Base-by-base conservation (phyloP, 2,888 invertebrate genomes). In the Conops quadrifasciatus region DNA sequence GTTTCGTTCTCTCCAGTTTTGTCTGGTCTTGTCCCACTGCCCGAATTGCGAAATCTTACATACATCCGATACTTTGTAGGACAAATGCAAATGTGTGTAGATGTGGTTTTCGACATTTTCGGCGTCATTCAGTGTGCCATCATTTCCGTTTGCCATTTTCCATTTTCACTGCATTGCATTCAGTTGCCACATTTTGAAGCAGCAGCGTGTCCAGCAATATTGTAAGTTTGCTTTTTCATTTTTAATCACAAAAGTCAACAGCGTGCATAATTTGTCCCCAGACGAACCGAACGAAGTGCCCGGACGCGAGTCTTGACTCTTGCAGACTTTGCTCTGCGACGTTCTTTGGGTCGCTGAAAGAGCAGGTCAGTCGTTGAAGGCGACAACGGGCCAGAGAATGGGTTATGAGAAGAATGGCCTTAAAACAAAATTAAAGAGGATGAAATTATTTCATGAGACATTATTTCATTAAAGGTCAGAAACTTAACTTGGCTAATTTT, bases 241-340 rank as follows among this genome's bases (percentile, higher is more conserved):
- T 67, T 59, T 67, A 67, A 67, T 67, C 59, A 59, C 47, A 45
- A 59, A 59, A 59, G 67, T 59, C 67, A 67, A 59, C 59, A 59
- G 36, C 56, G 47, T 67, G 13, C 36, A 30, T 36, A 21, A 19
- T 36, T 30, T 56, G 53, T 30, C 53, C 66, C 64, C 11, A 49
- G 28, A 49, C 49, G 19, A 49, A 49, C 5, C 13, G 2, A 49
- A 49, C n/a, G 49, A 24, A 24, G 53, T 36, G 19, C 30, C 11
- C 4, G 28, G 0, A 7, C 19, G 59, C 13, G 19, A 19, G 9
- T 19, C 43, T 30, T 62, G 16, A 19, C 13, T 5, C 43, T 36
- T 63, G 19, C 15, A 21, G 13, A 2, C 19, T 2, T 63, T 63
- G 13, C 16, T 24, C 11, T 9, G n/a, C n/a, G n/a, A n/a, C n/a